phyloP scores from a whole-genome alignment of 2,797 vertebrate genomes.

The Acomys russatus region DNA sequence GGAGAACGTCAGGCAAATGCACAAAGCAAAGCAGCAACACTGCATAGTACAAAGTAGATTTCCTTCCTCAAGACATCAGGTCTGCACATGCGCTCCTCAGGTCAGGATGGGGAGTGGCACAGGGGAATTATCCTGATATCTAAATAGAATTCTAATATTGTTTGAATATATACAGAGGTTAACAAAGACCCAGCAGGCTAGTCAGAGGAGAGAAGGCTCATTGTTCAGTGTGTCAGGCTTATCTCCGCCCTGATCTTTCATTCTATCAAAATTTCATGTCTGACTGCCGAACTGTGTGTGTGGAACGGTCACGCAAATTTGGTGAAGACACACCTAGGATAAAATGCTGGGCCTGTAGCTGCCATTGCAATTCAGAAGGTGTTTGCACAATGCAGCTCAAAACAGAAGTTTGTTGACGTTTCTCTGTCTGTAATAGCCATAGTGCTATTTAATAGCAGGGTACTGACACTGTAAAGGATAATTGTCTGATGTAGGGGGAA shows the following conservation, averaged over 20 bases:
- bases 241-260: not conserved
- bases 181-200: not conserved
- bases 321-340: not conserved
- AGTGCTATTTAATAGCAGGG: not conserved
- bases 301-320: not conserved
- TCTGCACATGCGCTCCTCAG: not conserved
- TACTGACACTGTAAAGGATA: not conserved
- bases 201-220: not conserved
- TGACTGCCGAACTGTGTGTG: not conserved
- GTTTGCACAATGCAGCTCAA: not conserved
- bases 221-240: not conserved
- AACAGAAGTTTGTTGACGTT: not conserved
- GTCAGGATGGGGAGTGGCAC: not conserved
- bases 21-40: not conserved
- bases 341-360: not conserved
- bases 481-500: not conserved
- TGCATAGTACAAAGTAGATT: not conserved
- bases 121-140: not conserved
- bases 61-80: not conserved
- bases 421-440: not conserved
- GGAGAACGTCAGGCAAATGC: constrained; percentile 3
- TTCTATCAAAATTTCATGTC: constrained; percentile 58
- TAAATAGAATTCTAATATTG: constrained; percentile 51
- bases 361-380: not conserved
- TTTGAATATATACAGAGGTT: constrained; percentile 16